phyloP scores from a whole-genome alignment of 2,888 invertebrate species.

The Lasioglossum figueresi region DNA sequence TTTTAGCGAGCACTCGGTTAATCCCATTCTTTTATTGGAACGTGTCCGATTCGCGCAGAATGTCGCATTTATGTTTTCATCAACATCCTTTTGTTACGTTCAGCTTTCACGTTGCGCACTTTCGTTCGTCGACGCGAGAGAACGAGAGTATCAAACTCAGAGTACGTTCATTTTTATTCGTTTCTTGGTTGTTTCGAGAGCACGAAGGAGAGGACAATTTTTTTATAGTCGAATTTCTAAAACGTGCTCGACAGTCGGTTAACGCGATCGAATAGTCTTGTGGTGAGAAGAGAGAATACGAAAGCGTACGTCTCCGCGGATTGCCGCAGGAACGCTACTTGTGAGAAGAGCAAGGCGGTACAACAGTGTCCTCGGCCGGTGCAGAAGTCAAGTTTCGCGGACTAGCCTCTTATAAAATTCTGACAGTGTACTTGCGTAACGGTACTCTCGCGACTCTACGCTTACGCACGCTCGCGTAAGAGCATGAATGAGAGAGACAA shows the following conservation, averaged over 20 bases:
- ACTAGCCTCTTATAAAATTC: conserved; percentile 39
- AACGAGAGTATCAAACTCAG: no score
- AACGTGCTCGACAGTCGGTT: not conserved
- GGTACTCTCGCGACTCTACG: conserved; percentile 57
- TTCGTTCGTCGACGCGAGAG: no score
- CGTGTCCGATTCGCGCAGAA: not conserved
- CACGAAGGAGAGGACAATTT: no score
- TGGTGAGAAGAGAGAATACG: not conserved
- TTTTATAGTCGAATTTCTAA: no score
- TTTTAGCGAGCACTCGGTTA: not conserved
- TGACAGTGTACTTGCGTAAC: conserved; percentile 56
- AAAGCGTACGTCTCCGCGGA: not conserved
- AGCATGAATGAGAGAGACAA: conserved; percentile 63
- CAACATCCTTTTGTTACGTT: not conserved
- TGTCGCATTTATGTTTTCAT: not conserved
- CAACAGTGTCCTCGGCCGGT: not conserved
- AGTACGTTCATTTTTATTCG: no score
- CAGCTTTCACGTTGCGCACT: no score
- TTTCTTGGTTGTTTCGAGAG: no score
- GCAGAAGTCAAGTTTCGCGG: conserved; percentile 5
- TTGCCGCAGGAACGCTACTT: not conserved
- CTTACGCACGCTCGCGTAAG: conserved; percentile 60
- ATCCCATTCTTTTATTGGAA: not conserved
- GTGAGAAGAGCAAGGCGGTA: not conserved
- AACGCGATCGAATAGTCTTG: no score